Conservation (phyloP, 2,113 vertebrate genomes). For the Ginglymostoma cirratum region DNA sequence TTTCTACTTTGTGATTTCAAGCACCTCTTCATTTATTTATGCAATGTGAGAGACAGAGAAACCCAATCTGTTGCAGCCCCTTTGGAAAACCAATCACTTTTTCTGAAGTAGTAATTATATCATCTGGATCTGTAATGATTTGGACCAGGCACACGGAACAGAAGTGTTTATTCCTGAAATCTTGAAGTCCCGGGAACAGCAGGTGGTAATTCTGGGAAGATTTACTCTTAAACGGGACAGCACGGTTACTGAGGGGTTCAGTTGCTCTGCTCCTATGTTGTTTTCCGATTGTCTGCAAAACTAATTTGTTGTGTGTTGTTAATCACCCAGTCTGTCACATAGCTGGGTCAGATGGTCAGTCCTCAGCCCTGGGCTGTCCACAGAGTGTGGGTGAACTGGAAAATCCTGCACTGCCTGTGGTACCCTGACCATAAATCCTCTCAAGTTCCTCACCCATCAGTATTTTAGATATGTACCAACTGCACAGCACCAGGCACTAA, state of each 20-base stretch:
- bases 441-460: background rate
- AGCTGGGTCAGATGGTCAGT: background rate
- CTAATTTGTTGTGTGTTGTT: background rate
- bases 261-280: background rate
- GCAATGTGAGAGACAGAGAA: background rate
- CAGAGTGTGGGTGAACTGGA: no score
- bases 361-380: background rate
- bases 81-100: background rate
- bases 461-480: background rate
- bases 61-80: background rate
- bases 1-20: no score
- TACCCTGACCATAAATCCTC: no score
- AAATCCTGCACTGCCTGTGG: no score
- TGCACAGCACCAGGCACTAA: background rate
- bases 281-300: background rate
- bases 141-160: background rate
- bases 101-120: background rate
- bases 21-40: no score
- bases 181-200: background rate
- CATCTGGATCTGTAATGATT: background rate
- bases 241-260: background rate
- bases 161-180: background rate
- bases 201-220: background rate
- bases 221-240: background rate
- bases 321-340: background rate